Evolutionary conservation across 2,113 vertebrate genomes (phyloP).

Genomic region (Psammodynastes pulverulentus): DNA sequence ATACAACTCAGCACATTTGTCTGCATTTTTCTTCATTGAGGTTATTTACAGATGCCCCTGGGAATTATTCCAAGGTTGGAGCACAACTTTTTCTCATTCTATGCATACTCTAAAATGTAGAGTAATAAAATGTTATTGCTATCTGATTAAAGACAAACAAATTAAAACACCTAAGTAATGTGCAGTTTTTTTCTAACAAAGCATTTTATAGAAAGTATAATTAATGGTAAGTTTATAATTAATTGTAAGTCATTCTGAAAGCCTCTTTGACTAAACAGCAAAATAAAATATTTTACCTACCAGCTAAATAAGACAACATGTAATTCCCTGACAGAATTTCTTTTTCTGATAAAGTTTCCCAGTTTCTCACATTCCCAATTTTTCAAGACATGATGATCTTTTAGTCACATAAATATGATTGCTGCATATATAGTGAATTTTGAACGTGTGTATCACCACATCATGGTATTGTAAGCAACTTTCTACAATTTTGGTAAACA

Average conservation of each 20-base stretch:
- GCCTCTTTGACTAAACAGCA: neutral
- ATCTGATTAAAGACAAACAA: neutral
- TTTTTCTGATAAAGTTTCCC: neutral
- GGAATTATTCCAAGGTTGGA: neutral
- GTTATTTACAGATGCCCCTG: neutral
- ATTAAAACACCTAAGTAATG: neutral
- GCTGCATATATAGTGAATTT: neutral
- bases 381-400: neutral
- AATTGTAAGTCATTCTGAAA: neutral
- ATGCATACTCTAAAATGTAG: neutral
- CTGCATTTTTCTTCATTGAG: neutral
- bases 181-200: neutral
- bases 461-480: neutral
- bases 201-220: neutral
- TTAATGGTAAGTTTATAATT: neutral
- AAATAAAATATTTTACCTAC: neutral
- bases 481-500: constrained; percentile 51
- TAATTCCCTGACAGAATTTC: neutral
- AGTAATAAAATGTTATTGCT: neutral
- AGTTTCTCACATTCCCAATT: neutral
- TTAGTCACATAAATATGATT: neutral
- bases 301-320: neutral
- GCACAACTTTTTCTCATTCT: neutral
- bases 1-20: neutral
- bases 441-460: constrained; percentile 13